Base-by-base conservation (phyloP, 2,113 vertebrate species). In the Callocephalon fimbriatum region DNA sequence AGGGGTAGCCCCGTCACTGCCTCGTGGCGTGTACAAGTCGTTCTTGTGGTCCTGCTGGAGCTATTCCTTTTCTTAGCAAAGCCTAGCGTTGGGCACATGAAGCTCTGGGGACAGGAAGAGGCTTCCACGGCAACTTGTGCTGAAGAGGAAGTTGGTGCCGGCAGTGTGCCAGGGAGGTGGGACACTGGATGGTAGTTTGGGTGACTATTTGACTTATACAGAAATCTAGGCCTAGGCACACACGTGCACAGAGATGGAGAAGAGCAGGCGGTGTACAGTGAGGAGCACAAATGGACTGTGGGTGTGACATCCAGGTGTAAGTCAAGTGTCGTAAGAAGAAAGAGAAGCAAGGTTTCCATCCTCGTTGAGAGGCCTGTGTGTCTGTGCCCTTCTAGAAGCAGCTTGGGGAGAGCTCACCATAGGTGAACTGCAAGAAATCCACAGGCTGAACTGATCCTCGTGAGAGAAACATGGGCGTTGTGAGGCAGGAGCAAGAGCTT, bases 121-220 rank as follows among this genome's bases (percentile, higher is more conserved):
- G 29, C 19, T 44, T 26, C 37, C 1, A 0, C 10, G 2, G 77
- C 0, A 51, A 15, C 59, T 16, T 25, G 37, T 15, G 37, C 22
- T 6, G 48, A 58, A 13, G 32, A 3, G 20, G 18, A 47, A 27
- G 2, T 3, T 4, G 71, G 56, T 84, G 38, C 38, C 16, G 23
- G 56, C 86, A 7, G 45, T 1, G 45, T 20, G 75, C 66, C 73
- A 2, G 48, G 3, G 58, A 25, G 29, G 38, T 32, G 63, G 44
- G 25, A 68, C 42, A 1, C 56, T 10, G 16, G 4, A 22, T 29
- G 59, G 7, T 12, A 9, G 32, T 8, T 38, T 10, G 61, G 7
- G 48, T 5, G 23, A 65, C 23, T 13, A 40, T 68, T 15, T 40
- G 37, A 13, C 54, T 81, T 25, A n/a, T 21, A 1, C 17, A 0